Conservation (phyloP, 2,888 invertebrate genomes). For the Brachypalpus laphriformis region DNA sequence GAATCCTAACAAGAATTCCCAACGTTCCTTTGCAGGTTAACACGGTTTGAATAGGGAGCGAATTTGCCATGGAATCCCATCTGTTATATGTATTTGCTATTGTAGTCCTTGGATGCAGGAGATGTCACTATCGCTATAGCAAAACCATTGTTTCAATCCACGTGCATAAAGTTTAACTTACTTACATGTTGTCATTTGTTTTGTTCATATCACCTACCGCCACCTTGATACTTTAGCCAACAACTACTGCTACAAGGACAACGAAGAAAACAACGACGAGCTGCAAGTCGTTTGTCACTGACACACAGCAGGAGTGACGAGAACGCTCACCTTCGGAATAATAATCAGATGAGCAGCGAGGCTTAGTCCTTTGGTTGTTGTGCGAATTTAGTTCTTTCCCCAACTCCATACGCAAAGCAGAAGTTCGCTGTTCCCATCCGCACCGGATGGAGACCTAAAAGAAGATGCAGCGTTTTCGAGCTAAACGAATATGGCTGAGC, state of each 20-base stretch:
- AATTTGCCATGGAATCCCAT: constrained; percentile 21
- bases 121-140: constrained; percentile 34
- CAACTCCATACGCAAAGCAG: neutral
- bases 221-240: constrained; percentile 14
- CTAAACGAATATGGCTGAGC: constrained; percentile 73
- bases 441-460: constrained; percentile 52
- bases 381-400: constrained; percentile 32
- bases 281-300: constrained; percentile 74
- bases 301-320: constrained; percentile 64
- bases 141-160: constrained; percentile 65
- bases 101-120: constrained; percentile 33
- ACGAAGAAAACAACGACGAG: constrained; percentile 54
- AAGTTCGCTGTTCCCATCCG: constrained; percentile 23
- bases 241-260: constrained; percentile 5
- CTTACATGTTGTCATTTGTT: constrained; percentile 73
- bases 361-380: constrained; percentile 54
- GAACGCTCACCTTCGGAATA: constrained; percentile 70
- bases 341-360: constrained; percentile 70
- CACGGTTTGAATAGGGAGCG: neutral
- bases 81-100: constrained; percentile 43
- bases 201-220: constrained; percentile 51
- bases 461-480: constrained; percentile 67
- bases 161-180: constrained; percentile 69
- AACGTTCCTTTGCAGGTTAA: neutral
- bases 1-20: constrained; percentile 50